Percentiles rank a stretch among this genome's conserved stretches.
phyloP scores from a whole-genome alignment of 2,113 vertebrate species.

The Bolborhynchus lineola region DNA sequence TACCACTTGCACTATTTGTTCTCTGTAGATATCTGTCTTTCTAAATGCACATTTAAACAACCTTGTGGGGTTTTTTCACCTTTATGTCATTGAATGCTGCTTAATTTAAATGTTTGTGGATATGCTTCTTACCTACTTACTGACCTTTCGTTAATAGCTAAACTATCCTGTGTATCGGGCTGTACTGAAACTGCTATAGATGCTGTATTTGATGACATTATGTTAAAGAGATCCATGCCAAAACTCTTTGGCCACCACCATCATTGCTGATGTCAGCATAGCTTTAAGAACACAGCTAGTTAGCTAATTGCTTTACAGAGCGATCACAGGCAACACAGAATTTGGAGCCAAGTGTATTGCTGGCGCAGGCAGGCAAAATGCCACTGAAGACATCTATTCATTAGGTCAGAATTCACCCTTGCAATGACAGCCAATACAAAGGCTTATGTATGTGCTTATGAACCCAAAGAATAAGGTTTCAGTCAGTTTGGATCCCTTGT shows the following conservation, averaged over 20 bases:
- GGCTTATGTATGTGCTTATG: neutral
- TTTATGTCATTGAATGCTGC: neutral
- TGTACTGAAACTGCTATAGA: neutral
- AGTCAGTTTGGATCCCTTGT: neutral
- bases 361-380: neutral
- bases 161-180: neutral
- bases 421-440: neutral
- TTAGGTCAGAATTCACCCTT: neutral
- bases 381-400: neutral
- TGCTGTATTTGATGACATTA: slow-evolving; percentile 43
- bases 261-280: slow-evolving; percentile 50
- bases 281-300: slow-evolving; percentile 46
- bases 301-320: slow-evolving; percentile 61
- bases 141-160: neutral
- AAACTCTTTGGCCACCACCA: slow-evolving; percentile 34
- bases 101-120: neutral
- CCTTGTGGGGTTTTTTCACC: neutral
- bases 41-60: neutral
- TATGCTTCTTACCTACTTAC: neutral
- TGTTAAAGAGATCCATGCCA: slow-evolving; percentile 10
- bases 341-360: slow-evolving; percentile 28
- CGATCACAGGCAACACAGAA: neutral
- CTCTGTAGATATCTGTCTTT: neutral
- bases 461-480: neutral
- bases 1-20: neutral